phyloP scores from a whole-genome alignment of 2,888 invertebrate genomes.

The Cerastoderma edule region DNA sequence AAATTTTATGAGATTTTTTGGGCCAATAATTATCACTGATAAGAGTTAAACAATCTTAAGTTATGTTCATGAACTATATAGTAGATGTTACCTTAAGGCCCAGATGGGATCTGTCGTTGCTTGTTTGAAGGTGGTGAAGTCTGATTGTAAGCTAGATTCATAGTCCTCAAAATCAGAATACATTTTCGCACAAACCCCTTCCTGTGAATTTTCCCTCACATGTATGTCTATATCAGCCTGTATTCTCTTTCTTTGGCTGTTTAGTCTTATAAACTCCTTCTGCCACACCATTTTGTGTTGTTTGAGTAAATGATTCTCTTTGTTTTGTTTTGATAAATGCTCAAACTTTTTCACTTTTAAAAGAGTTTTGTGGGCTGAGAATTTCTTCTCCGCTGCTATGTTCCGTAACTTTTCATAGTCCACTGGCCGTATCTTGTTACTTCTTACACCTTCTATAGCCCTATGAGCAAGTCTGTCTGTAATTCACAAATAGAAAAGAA shows the following conservation, averaged over 20 bases:
- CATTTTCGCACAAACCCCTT: constrained; percentile 64
- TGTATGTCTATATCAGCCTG: constrained; percentile 75
- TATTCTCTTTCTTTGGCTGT: constrained; percentile 70
- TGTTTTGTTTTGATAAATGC: constrained; percentile 77
- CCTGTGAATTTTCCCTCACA: constrained; percentile 59
- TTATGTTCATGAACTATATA: too few relatives aligned
- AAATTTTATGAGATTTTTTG: too few relatives aligned
- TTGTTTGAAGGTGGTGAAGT: constrained; percentile 78
- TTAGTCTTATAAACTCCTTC: constrained; percentile 79
- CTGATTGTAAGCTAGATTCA: constrained; percentile 67
- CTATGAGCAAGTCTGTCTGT: constrained; percentile 70
- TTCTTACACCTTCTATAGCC: constrained; percentile 75
- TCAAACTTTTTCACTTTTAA: constrained; percentile 81
- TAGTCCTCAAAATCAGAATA: constrained; percentile 78
- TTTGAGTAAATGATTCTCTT: constrained; percentile 79
- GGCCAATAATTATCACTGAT: too few relatives aligned
- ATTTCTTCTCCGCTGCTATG: constrained; percentile 76
- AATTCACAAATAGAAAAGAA: constrained; percentile 17
- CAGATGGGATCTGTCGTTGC: constrained; percentile 79
- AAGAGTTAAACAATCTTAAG: too few relatives aligned
- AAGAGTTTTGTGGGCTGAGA: constrained; percentile 74
- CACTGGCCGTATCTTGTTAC: constrained; percentile 78
- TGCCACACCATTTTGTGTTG: constrained; percentile 82
- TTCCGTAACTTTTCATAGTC: constrained; percentile 78
- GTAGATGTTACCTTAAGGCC: constrained; percentile 80